Evolutionary conservation across 2,888 invertebrate genomes (phyloP), one percentile per base, ranked within the genome.

Genomic region (Cristatella mucedo): DNA sequence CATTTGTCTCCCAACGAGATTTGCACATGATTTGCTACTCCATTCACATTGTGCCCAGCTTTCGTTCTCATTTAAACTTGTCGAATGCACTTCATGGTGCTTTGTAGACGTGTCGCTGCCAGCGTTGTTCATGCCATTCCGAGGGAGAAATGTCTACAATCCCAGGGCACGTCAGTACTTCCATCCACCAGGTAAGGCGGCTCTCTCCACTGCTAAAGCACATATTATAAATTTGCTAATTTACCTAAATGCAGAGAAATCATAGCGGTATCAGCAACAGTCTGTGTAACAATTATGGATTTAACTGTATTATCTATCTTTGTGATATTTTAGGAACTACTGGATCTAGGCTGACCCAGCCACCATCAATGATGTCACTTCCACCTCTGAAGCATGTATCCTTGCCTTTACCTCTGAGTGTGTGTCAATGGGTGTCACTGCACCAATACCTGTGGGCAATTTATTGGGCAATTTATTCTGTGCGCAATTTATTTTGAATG

Each of bases 151-250:
- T 30, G 50, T 61, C 36, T 65, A 51, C 49, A 65, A 65, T 46
- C 63, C 63, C 2, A 42, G 63, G 40, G 64, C 63, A 11, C 57
- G 56, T 42, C 55, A 60, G 43, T 64, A 63, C 42, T 65, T 65
- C 47, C 64, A 64, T 42, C 54, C 62, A 1, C 55, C 55, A 46
- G 63, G 62, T 54, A 46, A 42, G 6, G 26, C 13, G n/a, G n/a
- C n/a, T n/a, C n/a, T n/a, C n/a, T n/a, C n/a, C n/a, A n/a, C n/a
- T n/a, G n/a, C n/a, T n/a, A n/a, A n/a, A n/a, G n/a, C n/a, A n/a
- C n/a, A n/a, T n/a, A n/a, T n/a, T n/a, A n/a, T n/a, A n/a, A n/a
- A n/a, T n/a, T n/a, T n/a, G n/a, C n/a, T n/a, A n/a, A n/a, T n/a
- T n/a, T n/a, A n/a, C n/a, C n/a, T n/a, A n/a, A n/a, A n/a, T n/a